Conservation (phyloP, 2,888 invertebrate genomes). For the Cephus pulcher region DNA sequence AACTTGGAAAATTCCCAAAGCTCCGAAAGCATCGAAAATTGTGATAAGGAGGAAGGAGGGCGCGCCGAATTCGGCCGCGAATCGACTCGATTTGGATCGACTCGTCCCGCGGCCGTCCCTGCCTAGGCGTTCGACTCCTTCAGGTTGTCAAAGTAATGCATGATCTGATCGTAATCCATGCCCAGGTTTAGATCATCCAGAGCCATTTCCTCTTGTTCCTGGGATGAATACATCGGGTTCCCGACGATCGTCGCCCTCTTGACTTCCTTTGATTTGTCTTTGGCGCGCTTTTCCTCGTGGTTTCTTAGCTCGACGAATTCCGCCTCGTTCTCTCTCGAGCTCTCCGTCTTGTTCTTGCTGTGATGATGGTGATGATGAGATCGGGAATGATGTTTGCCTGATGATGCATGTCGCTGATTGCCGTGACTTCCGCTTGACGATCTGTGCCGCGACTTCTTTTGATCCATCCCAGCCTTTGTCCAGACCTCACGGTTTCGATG, state of each 20-base stretch:
- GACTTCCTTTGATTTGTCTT: slow-evolving; percentile 70
- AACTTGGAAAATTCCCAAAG: neutral
- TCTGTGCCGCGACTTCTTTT: slow-evolving; percentile 61
- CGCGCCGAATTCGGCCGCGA: slow-evolving; percentile 2
- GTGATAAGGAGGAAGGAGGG: neutral
- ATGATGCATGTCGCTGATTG: slow-evolving; percentile 50
- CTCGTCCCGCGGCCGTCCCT: slow-evolving; percentile 40
- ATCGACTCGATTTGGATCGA: neutral
- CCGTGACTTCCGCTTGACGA: slow-evolving; percentile 59
- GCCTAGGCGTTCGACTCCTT: slow-evolving; percentile 95
- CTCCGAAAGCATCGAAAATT: neutral
- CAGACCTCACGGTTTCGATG: slow-evolving; percentile 80
- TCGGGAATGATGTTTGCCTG: slow-evolving; percentile 31
- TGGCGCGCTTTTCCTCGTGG: slow-evolving; percentile 49
- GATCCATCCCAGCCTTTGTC: slow-evolving; percentile 63
- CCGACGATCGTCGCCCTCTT: slow-evolving; percentile 89
- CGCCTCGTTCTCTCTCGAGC: slow-evolving; percentile 39
- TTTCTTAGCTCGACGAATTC: slow-evolving; percentile 58
- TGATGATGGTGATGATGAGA: slow-evolving; percentile 32
- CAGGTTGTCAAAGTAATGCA: slow-evolving; percentile 98
- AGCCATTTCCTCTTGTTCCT: slow-evolving; percentile 72
- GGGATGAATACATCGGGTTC: slow-evolving; percentile 86
- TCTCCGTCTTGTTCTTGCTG: slow-evolving; percentile 43
- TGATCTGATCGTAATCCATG: slow-evolving; percentile 98
- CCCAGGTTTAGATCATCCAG: slow-evolving; percentile 84